Evolutionary conservation across 2,888 invertebrate genomes (phyloP), one percentile per base, ranked within the genome.

Genomic region (Biston stratarius): DNA sequence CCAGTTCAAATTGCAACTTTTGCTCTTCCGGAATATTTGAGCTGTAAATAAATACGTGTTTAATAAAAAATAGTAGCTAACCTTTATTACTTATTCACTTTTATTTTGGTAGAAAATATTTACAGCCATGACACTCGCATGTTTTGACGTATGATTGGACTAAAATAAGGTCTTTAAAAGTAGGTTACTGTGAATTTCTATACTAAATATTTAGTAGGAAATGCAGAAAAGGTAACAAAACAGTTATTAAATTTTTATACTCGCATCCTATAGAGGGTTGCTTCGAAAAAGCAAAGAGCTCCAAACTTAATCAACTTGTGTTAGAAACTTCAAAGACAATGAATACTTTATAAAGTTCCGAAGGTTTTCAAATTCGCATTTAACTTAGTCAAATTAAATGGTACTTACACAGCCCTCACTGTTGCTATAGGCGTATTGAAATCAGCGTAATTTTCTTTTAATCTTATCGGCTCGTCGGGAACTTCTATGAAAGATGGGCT

Each of bases 1-100:
- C 96, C 61, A 98, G 90, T 83, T 97, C 97, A 81, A 97, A 98
- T 71, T 96, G 95, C 11, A 97, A 94, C 79, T 96, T 96, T 60
- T 95, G 95, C 80, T 96, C 96, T 77, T 96, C 96, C 0, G 95
- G 95, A 74, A 97, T 96, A 84, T 97, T 97, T 6, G 97, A 97
- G 48, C 96, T 96, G 76, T 65, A 72, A 75, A 71, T 62, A 68
- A 75, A 68, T 33, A 49, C 9, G 40, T n/a, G 24, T 7, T 15
- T 49, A 38, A 9, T 61, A 7, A 61, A 8, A 42, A 61, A 36
- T 11, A 61, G 36, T 8, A 24, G 9, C 6, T 15, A 38, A 38
- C 15, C 11, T 38, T 38, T 53, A 38, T 15, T 53, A 11, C 12
- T n/a, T 6, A 8, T 7, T 24, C 1, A 24, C 24, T 3, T 24